A percentile compares a stretch with the other conserved stretches of the same genome.
These are phyloP conservation scores for Epinephelus malabaricus DNA, from an alignment of 2,797 vertebrate genomes.

Conservation along the genomic window DNA sequence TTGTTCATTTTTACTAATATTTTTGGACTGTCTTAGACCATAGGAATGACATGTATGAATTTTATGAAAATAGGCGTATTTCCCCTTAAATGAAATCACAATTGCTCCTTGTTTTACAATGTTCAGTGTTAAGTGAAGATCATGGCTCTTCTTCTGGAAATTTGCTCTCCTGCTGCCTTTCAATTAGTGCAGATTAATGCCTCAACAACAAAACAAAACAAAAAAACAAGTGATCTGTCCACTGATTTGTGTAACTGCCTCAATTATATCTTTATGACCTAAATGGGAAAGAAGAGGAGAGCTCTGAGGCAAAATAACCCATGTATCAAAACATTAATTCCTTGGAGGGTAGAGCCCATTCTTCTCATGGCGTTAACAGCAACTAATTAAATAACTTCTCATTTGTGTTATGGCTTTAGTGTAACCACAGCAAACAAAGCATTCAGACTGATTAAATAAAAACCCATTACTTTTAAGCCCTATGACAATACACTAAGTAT, in stretches of 20 bases:
- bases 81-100: background rate
- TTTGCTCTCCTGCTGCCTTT: conserved; percentile 60
- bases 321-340: conserved; percentile 2
- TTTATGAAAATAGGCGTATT: too few relatives aligned
- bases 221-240: conserved; percentile 62
- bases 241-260: conserved; percentile 57
- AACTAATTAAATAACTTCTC: conserved; percentile 9
- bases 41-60: too few relatives aligned
- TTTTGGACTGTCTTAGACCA: too few relatives aligned
- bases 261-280: conserved; percentile 67
- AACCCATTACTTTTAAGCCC: conserved; percentile 8
- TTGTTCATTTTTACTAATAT: too few relatives aligned
- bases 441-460: conserved; percentile 9
- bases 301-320: conserved; percentile 14
- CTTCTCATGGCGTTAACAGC: background rate
- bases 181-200: conserved; percentile 68
- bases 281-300: conserved; percentile 41
- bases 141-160: conserved; percentile 14
- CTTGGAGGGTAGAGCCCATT: background rate
- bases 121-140: background rate
- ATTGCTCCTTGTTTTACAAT: background rate
- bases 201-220: conserved; percentile 19
- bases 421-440: conserved; percentile 14
- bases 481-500: conserved; percentile 7
- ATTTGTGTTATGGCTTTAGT: conserved; percentile 17